Conservation (phyloP, 2,888 invertebrate genomes). For the Corbicula japonica region DNA sequence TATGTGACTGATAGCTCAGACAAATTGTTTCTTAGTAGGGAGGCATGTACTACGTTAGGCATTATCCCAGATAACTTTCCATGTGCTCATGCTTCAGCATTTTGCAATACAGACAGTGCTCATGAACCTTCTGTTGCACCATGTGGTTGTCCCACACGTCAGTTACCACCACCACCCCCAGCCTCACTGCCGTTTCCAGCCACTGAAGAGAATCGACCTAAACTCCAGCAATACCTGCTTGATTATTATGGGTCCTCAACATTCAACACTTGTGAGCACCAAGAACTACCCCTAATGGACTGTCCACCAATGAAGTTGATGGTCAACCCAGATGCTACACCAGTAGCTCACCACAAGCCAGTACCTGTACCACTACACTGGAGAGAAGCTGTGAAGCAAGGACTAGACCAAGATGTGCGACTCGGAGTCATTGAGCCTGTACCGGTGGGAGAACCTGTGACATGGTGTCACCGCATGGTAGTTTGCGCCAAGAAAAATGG, state of each 20-base stretch:
- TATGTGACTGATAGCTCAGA: conserved; percentile 69
- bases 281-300: conserved; percentile 58
- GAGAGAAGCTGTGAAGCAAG: conserved; percentile 59
- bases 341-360: conserved; percentile 53
- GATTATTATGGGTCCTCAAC: conserved; percentile 67
- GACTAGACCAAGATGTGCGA: conserved; percentile 53
- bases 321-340: conserved; percentile 47
- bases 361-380: conserved; percentile 64
- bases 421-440: conserved; percentile 60
- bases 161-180: conserved; percentile 41
- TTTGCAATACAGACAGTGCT: not conserved
- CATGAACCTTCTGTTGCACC: not conserved
- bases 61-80: conserved; percentile 66
- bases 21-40: conserved; percentile 67
- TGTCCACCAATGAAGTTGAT: conserved; percentile 35
- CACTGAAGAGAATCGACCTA: conserved; percentile 47
- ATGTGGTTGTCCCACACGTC: conserved; percentile 47
- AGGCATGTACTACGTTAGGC: conserved; percentile 64
- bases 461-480: conserved; percentile 65
- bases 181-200: conserved; percentile 61
- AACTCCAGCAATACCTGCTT: conserved; percentile 58
- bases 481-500: conserved; percentile 61
- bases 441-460: conserved; percentile 56
- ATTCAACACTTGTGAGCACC: conserved; percentile 73
- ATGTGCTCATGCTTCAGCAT: conserved; percentile 26